A percentile compares a stretch with the other conserved stretches of the same genome.
phyloP scores from a whole-genome alignment of 2,797 vertebrate genomes.

The Eptatretus atami region DNA sequence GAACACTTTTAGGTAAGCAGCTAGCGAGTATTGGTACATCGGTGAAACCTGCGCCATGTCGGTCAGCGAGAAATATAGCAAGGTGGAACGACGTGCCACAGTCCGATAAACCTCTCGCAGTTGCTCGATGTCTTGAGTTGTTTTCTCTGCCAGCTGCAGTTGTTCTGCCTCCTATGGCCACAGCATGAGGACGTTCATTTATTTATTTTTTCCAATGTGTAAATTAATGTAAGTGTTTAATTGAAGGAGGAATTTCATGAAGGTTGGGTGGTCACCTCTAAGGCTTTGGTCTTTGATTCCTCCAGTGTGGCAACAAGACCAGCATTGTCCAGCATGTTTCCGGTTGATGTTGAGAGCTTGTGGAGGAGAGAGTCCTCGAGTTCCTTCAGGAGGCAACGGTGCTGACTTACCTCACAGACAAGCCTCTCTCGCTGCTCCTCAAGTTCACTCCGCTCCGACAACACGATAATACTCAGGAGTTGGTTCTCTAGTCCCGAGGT shows the following conservation, averaged over 20 bases:
- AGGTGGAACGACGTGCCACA: slow-evolving; percentile 46
- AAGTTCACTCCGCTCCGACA: slow-evolving; percentile 43
- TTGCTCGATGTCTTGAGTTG: slow-evolving; percentile 34
- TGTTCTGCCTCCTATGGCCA: slow-evolving; percentile 49
- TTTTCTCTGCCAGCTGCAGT: slow-evolving; percentile 39
- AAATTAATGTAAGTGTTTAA: too few species aligned
- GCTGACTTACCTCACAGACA: slow-evolving; percentile 66
- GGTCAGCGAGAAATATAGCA: slow-evolving; percentile 61
- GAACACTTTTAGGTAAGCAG: slow-evolving; percentile 62
- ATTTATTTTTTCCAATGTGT: too few species aligned
- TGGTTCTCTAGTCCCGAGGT: slow-evolving; percentile 79
- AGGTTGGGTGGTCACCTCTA: slow-evolving; percentile 22
- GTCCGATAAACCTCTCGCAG: slow-evolving; percentile 67
- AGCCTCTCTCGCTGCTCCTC: slow-evolving; percentile 62
- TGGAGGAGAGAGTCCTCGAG: slow-evolving; percentile 55
- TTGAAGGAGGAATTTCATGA: too few species aligned
- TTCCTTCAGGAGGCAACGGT: slow-evolving; percentile 61
- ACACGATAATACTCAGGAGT: slow-evolving; percentile 57
- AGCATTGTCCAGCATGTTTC: slow-evolving; percentile 83
- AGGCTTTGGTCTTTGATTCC: slow-evolving; percentile 61
- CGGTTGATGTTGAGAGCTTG: slow-evolving; percentile 52
- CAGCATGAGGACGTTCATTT: neutral
- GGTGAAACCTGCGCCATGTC: slow-evolving; percentile 56
- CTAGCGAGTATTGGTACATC: slow-evolving; percentile 87
- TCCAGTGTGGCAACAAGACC: slow-evolving; percentile 60